Base-by-base conservation (phyloP, 1,140 invertebrate species). In the Patella vulgata region DNA sequence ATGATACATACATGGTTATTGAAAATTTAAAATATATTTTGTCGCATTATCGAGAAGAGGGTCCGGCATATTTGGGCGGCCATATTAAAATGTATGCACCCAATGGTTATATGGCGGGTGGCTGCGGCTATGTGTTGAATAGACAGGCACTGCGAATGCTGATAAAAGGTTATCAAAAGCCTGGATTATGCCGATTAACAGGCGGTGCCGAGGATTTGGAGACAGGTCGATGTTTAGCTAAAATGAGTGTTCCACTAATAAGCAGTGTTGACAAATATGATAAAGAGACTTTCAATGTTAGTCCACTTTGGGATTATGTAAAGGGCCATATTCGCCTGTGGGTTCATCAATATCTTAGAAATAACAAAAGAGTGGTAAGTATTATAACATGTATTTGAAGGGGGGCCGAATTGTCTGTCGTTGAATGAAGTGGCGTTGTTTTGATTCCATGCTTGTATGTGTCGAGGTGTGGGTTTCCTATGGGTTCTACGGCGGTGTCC, bases 1-100 rank as follows among this genome's bases (percentile, higher is more conserved):
- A 78, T 57, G 77, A 78, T 79, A 93, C 91, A 23, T 96, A 94
- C 81, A 91, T 95, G 28, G 88, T 97, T 51, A 88, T 97, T 9
- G 95, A 98, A 81, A 97, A 97, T 83, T 84, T 97, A 43, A 87
- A 94, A 40, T 95, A 92, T 77, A 92, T 97, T 90, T 79, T 97
- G 12, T 88, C 90, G 17, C 57, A 76, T 21, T 73, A 77, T 59
- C 52, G 67, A 63, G 53, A 69, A 51, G 63, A 63, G 59, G 63
- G 59, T 62, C 67, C 71, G 55, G 71, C 68, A 27, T 77, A 74
- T 52, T 33, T 77, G 3, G 73, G 73, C 0, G 68, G 60, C 44
- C 59, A 66, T 48, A 73, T 74, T 59, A 61, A 66, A 65, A 47
- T 52, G 23, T 71, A 60, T 33, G 50, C 66, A 12, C 30, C 61